A percentile compares a stretch with the other conserved stretches of the same genome.
Conservation (phyloP, 1,140 invertebrate species). For the Ostrea denselamellosa region DNA sequence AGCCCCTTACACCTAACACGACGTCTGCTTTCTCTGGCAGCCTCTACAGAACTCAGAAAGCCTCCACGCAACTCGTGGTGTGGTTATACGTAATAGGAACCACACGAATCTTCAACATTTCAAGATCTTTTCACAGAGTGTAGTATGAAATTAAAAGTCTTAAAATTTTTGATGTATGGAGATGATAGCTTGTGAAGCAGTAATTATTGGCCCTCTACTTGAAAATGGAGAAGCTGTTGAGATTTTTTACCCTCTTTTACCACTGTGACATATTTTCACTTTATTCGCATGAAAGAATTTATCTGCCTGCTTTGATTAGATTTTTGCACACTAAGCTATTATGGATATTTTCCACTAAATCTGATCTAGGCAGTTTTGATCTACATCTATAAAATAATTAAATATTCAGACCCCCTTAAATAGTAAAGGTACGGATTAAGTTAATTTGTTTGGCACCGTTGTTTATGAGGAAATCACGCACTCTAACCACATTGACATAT, state of each 20-base stretch:
- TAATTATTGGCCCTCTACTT: neutral
- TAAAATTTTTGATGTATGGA: slow-evolving; percentile 12
- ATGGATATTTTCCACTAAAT: neutral
- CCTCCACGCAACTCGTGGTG: slow-evolving; percentile 17
- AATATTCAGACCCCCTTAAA: no score
- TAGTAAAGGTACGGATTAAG: no score
- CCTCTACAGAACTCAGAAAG: neutral
- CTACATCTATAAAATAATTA: neutral
- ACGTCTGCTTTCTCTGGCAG: slow-evolving; percentile 3
- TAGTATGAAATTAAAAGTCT: slow-evolving; percentile 25
- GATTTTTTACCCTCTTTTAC: neutral
- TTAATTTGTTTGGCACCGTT: no score
- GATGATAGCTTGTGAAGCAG: slow-evolving; percentile 13
- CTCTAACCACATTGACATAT: no score
- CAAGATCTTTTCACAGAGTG: slow-evolving; percentile 15
- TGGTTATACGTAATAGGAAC: slow-evolving; percentile 23
- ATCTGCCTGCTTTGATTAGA: neutral
- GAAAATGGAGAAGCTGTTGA: neutral
- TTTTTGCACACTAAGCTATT: neutral
- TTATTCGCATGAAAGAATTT: slow-evolving; percentile 1
- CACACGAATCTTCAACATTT: slow-evolving; percentile 10
- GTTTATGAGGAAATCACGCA: no score
- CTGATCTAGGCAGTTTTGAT: neutral
- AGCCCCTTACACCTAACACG: neutral
- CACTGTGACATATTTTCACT: neutral